phyloP scores from a whole-genome alignment of 1,140 invertebrate species.

The Forficula auricularia region DNA sequence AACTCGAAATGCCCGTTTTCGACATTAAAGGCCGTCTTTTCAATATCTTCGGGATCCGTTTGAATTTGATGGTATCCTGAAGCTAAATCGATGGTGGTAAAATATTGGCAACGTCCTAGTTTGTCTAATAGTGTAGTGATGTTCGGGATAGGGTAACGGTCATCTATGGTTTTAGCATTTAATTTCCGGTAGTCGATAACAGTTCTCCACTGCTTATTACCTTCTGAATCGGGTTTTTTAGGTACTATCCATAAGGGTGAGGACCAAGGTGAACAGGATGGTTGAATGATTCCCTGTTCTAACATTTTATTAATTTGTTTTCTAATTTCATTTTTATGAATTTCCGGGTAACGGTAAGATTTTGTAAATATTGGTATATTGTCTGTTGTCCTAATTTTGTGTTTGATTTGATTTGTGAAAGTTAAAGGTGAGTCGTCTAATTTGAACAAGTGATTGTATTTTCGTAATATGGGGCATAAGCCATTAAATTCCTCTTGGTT shows the following conservation, averaged over 20 bases:
- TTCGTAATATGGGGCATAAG: too few species aligned
- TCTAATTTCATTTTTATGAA: slow-evolving; percentile 3
- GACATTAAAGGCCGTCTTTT: slow-evolving; percentile 21
- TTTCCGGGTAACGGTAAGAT: slow-evolving; percentile 5
- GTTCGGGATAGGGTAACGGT: slow-evolving; percentile 33
- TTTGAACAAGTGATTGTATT: too few species aligned
- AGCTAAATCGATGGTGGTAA: slow-evolving; percentile 29
- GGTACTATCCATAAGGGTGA: slow-evolving; percentile 20
- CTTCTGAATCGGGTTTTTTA: slow-evolving; percentile 22
- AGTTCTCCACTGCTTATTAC: slow-evolving; percentile 21
- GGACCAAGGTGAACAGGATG: slow-evolving; percentile 13
- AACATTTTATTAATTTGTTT: slow-evolving; percentile 6
- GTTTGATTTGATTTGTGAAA: too few species aligned
- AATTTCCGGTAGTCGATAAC: slow-evolving; percentile 25
- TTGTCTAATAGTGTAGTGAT: slow-evolving; percentile 30
- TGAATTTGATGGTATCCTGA: slow-evolving; percentile 28
- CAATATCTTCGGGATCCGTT: slow-evolving; percentile 17
- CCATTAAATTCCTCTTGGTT: too few species aligned
- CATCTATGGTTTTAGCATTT: slow-evolving; percentile 25
- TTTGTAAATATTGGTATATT: too few species aligned
- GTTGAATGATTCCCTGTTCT: slow-evolving; percentile 7
- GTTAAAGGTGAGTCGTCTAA: too few species aligned
- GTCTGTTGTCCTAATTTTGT: too few species aligned
- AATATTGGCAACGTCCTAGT: slow-evolving; percentile 27
- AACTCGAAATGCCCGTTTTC: slow-evolving; percentile 18